Base-by-base conservation (phyloP, 2,888 invertebrate species). In the Stenodera caucasica region DNA sequence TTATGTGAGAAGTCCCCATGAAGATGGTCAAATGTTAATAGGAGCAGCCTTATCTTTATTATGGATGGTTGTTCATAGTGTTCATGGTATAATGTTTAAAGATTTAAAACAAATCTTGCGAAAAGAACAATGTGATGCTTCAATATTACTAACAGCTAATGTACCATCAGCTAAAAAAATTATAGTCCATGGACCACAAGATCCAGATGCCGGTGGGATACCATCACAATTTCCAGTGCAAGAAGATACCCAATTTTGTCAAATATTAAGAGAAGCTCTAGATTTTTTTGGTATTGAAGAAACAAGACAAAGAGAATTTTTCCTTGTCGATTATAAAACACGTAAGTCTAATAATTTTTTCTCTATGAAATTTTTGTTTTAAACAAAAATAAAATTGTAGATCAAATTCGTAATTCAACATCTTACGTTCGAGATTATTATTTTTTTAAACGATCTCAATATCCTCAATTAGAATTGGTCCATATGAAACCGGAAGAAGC, bases 121-220 rank as follows among this genome's bases (percentile, higher is more conserved):
- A 56, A 99, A 99, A 78, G 99, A 99, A 78, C 99, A 99, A 77
- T 99, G 98, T 77, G 99, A 99, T 81, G 97, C 98, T 0, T 96
- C 97, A 0, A 92, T 99, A 73, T 83, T 99, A 65, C 84, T 99
- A 1, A 98, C 98, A 0, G 99, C 99, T 4, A 99, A 99, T 81
- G 98, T 99, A 14, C 99, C 99, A 0, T 97, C 98, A 0, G 98
- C 99, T 0, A 99, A 99, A 81, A 99, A 98, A 81, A 96, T 98
- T 67, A 91, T 98, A 59, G 96, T 98, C 1, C 97, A 98, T 80
- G 98, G 97, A 1, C 93, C 94, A 54, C 88, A 90, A 81, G 91
- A 90, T 74, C 89, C 90, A 65, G 94, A 95, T 72, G 91, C 93
- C 69, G 94, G 94, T 53, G 95, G 94, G 59, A 98, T 99, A 75